These are phyloP conservation scores for Chiloscyllium plagiosum DNA, from an alignment of 2,113 vertebrate species.

Conservation along the genomic window DNA sequence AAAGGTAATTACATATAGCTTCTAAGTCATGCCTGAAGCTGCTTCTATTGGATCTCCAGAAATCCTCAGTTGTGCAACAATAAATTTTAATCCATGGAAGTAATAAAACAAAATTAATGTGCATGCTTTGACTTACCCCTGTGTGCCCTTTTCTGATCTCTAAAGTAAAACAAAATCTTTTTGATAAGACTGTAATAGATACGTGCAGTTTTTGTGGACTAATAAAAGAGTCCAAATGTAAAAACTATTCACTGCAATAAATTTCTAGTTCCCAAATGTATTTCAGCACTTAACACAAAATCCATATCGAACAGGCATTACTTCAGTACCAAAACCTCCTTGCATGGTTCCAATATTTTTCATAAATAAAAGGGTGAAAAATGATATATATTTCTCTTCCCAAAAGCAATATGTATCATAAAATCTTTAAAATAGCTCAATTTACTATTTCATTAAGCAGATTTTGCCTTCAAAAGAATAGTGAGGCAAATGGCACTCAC, in stretches of 20 bases:
- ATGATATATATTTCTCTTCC: neutral
- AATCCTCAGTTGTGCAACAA: neutral
- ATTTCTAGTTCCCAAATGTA: neutral
- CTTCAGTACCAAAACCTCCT: neutral
- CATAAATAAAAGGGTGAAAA: neutral
- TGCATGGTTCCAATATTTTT: neutral
- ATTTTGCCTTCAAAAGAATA: neutral
- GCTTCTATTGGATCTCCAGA: neutral
- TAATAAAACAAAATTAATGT: neutral
- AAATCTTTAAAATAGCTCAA: neutral
- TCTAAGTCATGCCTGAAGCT: neutral
- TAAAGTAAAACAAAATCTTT: conserved; percentile 5
- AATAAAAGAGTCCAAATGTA: neutral
- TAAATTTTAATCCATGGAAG: conserved; percentile 7
- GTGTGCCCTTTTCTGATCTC: neutral
- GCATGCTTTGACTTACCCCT: neutral
- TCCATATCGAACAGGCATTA: neutral
- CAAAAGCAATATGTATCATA: neutral
- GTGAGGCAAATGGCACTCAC: neutral
- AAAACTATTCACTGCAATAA: neutral
- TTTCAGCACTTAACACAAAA: neutral
- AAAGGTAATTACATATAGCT: neutral
- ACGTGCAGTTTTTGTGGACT: neutral
- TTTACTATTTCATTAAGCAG: neutral
- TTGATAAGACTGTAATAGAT: neutral